Evolutionary conservation across 2,113 vertebrate species (phyloP), one percentile per base, ranked within the genome.

Genomic region (Penelope pileata): DNA sequence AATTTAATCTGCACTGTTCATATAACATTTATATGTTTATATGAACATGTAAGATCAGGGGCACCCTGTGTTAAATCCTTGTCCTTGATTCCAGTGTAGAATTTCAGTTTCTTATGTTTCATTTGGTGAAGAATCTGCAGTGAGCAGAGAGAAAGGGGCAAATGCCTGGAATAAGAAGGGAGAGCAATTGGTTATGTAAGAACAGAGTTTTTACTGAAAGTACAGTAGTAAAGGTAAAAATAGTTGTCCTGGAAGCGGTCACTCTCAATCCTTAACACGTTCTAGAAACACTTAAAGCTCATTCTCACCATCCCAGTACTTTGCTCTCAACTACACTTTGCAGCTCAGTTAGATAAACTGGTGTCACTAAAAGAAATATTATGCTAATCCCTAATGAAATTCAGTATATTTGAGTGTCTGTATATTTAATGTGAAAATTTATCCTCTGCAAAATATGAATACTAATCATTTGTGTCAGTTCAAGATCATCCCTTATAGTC

Each of bases 341-440:
- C 45, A 0, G 1, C 60, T 91, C 68, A 70, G 59, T 36, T 51
- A 53, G 81, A 86, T 79, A 93, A 95, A 64, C 74, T 89, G n/a
- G 48, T 7, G 4, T 89, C 54, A 68, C 83, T 92, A 75, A 96
- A 56, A 86, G 73, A 92, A 95, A 79, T 82, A 87, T 90, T 93
- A 94, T 94, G 77, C 77, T 95, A 96, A 96, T 95, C 60, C 56
- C 43, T 12, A 64, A 36, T 60, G 86, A 93, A 54, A 73, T 87
- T 87, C 53, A 64, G 66, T 89, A 79, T 93, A 88, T 64, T 67
- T 81, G 56, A 91, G 16, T 67, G 60, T 86, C 92, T 90, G 47
- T 89, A 64, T 81, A 78, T 68, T 93, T 86, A 82, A 87, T 91
- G 32, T 56, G 81, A 92, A 94, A 93, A 86, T 32, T 47, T 84